Percentiles rank a stretch among this genome's conserved stretches.
These are phyloP conservation scores for Tyrophagus putrescentiae DNA, from an alignment of 1,140 invertebrate species.

Conservation along the genomic window DNA sequence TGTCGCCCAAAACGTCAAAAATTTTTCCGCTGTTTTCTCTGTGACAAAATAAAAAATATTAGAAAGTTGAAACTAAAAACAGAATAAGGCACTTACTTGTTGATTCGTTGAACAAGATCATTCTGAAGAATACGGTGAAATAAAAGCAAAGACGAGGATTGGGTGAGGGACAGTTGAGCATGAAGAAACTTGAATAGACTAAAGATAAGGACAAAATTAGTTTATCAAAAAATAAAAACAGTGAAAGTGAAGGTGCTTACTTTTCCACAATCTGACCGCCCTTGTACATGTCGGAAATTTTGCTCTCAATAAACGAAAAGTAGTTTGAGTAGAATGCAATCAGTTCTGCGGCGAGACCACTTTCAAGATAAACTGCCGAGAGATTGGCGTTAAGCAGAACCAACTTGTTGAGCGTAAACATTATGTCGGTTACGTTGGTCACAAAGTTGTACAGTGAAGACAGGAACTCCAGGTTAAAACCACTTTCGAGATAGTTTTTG, in stretches of 20 bases:
- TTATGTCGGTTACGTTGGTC: neutral
- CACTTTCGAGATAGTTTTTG: neutral
- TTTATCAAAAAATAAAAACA: neutral
- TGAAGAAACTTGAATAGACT: conserved; percentile 6
- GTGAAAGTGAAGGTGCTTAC: neutral
- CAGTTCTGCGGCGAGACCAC: neutral
- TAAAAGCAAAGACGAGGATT: neutral
- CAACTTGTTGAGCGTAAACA: neutral
- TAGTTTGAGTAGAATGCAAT: neutral
- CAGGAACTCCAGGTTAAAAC: conserved; percentile 28
- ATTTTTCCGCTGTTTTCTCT: too few relatives aligned
- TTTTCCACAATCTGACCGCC: neutral
- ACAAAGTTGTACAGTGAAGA: conserved; percentile 5
- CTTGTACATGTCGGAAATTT: neutral
- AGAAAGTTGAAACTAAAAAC: too few relatives aligned
- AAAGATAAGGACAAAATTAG: neutral
- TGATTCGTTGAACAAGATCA: neutral
- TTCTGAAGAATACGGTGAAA: conserved; percentile 3
- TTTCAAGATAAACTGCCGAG: neutral
- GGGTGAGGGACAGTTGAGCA: neutral
- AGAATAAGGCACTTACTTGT: neutral
- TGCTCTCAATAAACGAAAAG: conserved; percentile 14
- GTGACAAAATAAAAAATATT: too few relatives aligned
- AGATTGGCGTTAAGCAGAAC: neutral
- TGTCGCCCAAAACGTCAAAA: neutral